A percentile compares a stretch with the other conserved stretches of the same genome.
Evolutionary conservation across 2,113 vertebrate species (phyloP).

Genomic region (Notarius lentiginosus): DNA sequence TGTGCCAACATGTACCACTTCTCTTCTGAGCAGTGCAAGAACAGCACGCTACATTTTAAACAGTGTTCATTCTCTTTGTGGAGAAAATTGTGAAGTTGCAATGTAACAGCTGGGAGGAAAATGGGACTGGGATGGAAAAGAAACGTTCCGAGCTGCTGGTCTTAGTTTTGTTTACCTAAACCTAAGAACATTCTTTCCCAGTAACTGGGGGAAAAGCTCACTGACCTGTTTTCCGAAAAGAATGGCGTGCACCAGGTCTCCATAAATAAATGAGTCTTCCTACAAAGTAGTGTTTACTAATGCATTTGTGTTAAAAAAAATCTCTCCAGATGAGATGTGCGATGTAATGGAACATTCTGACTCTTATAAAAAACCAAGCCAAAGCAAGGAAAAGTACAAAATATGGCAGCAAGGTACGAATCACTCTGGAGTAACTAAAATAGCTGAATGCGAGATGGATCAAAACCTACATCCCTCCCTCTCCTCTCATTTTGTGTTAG

Average conservation of each 20-base stretch:
- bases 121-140: constrained; percentile 9
- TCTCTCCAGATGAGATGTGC: constrained; percentile 52
- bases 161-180: constrained; percentile 35
- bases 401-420: constrained; percentile 12
- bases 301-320: constrained; percentile 38
- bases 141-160: constrained; percentile 16
- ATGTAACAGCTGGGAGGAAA: constrained; percentile 11
- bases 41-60: neutral
- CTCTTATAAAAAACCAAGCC: constrained; percentile 43
- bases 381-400: constrained; percentile 15
- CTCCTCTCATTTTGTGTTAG: constrained; percentile 17
- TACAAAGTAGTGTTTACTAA: constrained; percentile 50
- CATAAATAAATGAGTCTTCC: constrained; percentile 61
- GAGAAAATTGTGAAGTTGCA: neutral
- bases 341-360: constrained; percentile 42
- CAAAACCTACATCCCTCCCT: constrained; percentile 31
- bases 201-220: constrained; percentile 24
- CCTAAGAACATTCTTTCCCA: constrained; percentile 21
- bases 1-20: constrained; percentile 10
- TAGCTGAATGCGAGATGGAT: constrained; percentile 30
- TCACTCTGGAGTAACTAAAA: constrained; percentile 48
- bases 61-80: constrained; percentile 1
- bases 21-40: neutral
- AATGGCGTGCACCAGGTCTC: constrained; percentile 34
- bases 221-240: constrained; percentile 42